These are phyloP conservation scores for Ornithorhynchus anatinus DNA, from an alignment of 2,113 vertebrate species.

Conservation along the genomic window DNA sequence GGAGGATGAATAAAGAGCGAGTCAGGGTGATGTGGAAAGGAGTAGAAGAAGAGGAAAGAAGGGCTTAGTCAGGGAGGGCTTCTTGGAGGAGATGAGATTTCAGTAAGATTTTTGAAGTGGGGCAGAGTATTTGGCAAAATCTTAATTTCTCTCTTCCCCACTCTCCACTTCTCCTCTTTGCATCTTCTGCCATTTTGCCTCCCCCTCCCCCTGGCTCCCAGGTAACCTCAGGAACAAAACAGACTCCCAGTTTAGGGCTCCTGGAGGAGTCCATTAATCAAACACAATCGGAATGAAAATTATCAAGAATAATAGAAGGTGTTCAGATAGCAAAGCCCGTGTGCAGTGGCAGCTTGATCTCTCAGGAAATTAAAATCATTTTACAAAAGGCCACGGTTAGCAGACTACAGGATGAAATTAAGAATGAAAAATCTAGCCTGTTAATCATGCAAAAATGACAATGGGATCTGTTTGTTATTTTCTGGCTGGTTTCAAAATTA, in stretches of 20 bases:
- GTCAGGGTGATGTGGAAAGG: too few species aligned
- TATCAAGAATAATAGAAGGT: constrained; percentile 60
- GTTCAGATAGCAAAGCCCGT: constrained; percentile 60
- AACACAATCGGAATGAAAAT: constrained; percentile 64
- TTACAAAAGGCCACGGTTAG: constrained; percentile 64
- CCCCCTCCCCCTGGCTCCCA: too few species aligned
- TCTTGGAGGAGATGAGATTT: too few species aligned
- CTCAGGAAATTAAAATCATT: constrained; percentile 72
- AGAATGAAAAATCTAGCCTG: constrained; percentile 63
- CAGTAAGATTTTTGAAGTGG: too few species aligned
- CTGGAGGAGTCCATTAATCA: constrained; percentile 62
- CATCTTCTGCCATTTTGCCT: background rate
- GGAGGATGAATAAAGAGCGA: too few species aligned
- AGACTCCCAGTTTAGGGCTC: constrained; percentile 36
- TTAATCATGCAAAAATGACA: constrained; percentile 68
- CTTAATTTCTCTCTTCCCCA: too few species aligned
- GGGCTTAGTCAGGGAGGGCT: too few species aligned
- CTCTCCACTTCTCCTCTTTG: background rate
- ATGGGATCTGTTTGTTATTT: constrained; percentile 66
- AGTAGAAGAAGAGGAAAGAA: too few species aligned
- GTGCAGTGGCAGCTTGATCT: constrained; percentile 64
- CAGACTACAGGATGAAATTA: constrained; percentile 60
- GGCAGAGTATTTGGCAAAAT: too few species aligned
- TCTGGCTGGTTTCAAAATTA: constrained; percentile 55
- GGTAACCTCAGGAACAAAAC: too few species aligned